Conservation (phyloP, 92 coral and sea anemone species). For the Pocillopora meandrina region DNA sequence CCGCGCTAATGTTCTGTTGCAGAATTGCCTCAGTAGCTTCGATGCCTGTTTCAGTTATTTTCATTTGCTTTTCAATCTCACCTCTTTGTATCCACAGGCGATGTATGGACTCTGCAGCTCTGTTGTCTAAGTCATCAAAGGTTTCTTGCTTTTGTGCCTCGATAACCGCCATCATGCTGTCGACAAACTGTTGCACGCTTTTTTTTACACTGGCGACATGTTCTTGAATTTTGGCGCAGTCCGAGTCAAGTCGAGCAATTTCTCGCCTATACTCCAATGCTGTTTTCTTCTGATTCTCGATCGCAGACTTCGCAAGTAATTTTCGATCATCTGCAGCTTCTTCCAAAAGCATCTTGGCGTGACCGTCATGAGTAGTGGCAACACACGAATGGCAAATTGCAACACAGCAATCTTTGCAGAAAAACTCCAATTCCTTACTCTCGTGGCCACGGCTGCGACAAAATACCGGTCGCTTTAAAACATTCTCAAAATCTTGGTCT, state of each 20-base stretch:
- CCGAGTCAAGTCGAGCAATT: neutral
- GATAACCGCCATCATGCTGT: neutral
- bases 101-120: neutral
- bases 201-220: neutral
- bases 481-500: too few species aligned
- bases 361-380: neutral
- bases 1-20: neutral
- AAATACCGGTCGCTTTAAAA: too few species aligned
- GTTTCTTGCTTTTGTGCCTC: neutral
- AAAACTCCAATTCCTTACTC: neutral
- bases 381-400: neutral
- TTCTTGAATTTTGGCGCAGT: neutral
- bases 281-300: neutral
- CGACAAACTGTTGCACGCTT: neutral
- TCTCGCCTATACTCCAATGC: neutral
- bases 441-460: neutral
- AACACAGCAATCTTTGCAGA: neutral
- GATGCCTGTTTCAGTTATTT: too few species aligned
- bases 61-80: neutral
- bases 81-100: neutral
- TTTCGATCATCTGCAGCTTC: conserved; percentile 1
- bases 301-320: neutral
- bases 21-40: too few species aligned
- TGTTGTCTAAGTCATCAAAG: neutral
- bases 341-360: neutral